A percentile compares a stretch with the other conserved stretches of the same genome.
Evolutionary conservation across 2,888 invertebrate genomes (phyloP).

Genomic region (Tiphia femorata): DNA sequence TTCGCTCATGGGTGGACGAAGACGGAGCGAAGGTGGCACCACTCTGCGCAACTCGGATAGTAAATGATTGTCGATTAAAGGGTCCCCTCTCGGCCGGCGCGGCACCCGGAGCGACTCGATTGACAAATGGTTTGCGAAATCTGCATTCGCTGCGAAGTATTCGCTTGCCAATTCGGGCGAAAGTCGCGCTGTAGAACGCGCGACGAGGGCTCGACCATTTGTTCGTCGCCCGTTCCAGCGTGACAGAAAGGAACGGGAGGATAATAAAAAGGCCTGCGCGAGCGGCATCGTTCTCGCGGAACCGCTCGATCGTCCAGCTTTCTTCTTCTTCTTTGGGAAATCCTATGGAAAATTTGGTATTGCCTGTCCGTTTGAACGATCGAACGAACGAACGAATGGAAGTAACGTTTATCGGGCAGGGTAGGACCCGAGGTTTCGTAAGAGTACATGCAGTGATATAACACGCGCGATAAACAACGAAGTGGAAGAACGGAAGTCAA

Average conservation of each 20-base stretch:
- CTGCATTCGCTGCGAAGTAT: constrained; percentile 59
- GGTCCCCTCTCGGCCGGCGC: constrained; percentile 39
- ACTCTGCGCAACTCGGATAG: constrained; percentile 42
- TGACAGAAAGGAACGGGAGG: constrained; percentile 35
- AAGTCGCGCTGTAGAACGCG: constrained; percentile 46
- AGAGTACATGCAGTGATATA: too few relatives aligned
- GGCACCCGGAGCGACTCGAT: constrained; percentile 40
- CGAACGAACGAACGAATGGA: too few relatives aligned
- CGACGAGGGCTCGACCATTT: constrained; percentile 45
- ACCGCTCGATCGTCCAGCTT: too few relatives aligned
- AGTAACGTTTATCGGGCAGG: too few relatives aligned
- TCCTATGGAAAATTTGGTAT: too few relatives aligned
- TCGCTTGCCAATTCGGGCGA: constrained; percentile 51
- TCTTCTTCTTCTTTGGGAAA: too few relatives aligned
- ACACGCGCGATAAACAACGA: too few relatives aligned
- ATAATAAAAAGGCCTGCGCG: background rate
- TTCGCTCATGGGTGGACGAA: constrained; percentile 5
- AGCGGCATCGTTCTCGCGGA: too few relatives aligned
- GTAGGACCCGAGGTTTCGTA: too few relatives aligned
- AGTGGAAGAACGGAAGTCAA: too few relatives aligned
- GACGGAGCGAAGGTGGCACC: constrained; percentile 5
- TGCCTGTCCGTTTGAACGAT: too few relatives aligned
- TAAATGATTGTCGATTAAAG: constrained; percentile 66
- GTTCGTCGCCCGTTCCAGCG: constrained; percentile 44
- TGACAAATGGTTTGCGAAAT: constrained; percentile 64